Percentiles rank a stretch among this genome's conserved stretches.
Conservation (phyloP, 2,113 vertebrate genomes). For the Bufo bufo region DNA sequence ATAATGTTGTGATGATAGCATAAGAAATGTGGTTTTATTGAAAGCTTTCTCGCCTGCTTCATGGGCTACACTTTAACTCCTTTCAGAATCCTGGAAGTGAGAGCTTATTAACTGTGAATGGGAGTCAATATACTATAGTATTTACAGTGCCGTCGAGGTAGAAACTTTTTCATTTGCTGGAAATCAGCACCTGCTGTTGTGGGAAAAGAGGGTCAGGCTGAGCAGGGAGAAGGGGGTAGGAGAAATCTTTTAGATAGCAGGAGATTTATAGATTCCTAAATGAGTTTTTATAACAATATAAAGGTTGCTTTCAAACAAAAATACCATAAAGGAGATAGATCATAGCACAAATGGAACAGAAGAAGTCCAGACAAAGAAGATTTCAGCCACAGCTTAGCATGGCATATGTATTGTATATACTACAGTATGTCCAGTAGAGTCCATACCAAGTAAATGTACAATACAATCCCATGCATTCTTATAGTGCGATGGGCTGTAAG, state of each 20-base stretch:
- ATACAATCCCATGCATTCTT: no score
- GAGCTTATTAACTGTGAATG: conserved; percentile 26
- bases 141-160: conserved; percentile 7
- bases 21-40: conserved; percentile 15
- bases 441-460: no score
- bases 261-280: background rate
- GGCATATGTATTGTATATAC: background rate
- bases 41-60: background rate
- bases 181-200: conserved; percentile 3
- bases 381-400: background rate
- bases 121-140: background rate
- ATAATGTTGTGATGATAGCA: conserved; percentile 9
- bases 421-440: no score
- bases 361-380: background rate
- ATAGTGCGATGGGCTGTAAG: no score
- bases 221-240: background rate
- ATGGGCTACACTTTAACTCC: conserved; percentile 12
- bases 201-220: conserved; percentile 1
- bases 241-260: background rate
- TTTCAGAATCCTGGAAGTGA: conserved; percentile 1
- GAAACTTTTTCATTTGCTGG: conserved; percentile 35
- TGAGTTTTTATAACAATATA: background rate
- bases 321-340: background rate
- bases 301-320: background rate
- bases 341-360: background rate